Evolutionary conservation across 2,797 vertebrate species (phyloP).

Genomic region (Schizopygopsis pylzovi): DNA sequence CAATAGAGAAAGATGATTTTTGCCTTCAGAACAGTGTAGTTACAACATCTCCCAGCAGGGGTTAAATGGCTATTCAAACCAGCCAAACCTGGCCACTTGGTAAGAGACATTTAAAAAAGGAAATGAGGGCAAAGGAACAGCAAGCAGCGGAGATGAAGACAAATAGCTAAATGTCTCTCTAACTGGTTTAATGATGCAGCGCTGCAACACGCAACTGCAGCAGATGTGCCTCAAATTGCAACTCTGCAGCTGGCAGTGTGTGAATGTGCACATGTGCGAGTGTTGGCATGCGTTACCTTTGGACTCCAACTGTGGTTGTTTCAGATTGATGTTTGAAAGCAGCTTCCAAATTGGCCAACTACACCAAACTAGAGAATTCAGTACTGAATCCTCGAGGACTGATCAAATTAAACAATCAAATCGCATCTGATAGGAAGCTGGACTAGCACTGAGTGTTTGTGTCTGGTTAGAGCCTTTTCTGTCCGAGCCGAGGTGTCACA

Average conservation of each 20-base stretch:
- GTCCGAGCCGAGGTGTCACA: constrained; percentile 29
- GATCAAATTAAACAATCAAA: constrained; percentile 46
- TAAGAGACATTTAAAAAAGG: not conserved
- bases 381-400: constrained; percentile 10
- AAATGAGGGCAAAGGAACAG: constrained; percentile 2
- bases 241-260: not conserved
- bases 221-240: constrained; percentile 46
- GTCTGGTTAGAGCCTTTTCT: not conserved
- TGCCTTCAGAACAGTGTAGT: not conserved
- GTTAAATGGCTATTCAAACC: not conserved
- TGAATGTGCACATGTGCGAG: constrained; percentile 22
- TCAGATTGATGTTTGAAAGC: constrained; percentile 31
- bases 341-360: constrained; percentile 27
- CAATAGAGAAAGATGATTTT: not conserved
- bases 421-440: constrained; percentile 27
- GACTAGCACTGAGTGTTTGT: constrained; percentile 10
- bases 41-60: constrained; percentile 18
- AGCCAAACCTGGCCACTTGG: not conserved
- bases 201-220: constrained; percentile 22
- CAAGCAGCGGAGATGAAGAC: constrained; percentile 20
- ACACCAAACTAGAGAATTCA: constrained; percentile 10
- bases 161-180: constrained; percentile 33
- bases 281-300: constrained; percentile 6
- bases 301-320: constrained; percentile 32
- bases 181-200: constrained; percentile 21